Conservation (phyloP, 2,797 vertebrate genomes). For the Microchirus variegatus region DNA sequence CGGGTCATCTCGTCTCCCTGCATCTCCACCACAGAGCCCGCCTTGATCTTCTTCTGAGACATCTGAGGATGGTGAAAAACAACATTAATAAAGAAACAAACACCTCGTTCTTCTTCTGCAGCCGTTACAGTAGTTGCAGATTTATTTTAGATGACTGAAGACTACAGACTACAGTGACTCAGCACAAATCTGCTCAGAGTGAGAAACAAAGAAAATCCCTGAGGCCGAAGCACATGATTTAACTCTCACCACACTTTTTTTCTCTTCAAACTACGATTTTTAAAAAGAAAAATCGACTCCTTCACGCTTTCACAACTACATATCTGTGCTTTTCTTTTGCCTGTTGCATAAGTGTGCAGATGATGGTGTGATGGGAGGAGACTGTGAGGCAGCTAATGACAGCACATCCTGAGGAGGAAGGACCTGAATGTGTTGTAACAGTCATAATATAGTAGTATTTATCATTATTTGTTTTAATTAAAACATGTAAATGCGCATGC, state of each 20-base stretch:
- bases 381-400: background rate
- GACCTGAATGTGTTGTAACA: too few species aligned
- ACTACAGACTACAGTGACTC: too few species aligned
- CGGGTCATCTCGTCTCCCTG: slow-evolving; percentile 99
- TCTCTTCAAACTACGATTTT: too few species aligned
- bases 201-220: background rate
- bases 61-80: slow-evolving; percentile 74
- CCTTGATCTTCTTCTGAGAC: slow-evolving; percentile 92
- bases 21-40: slow-evolving; percentile 97
- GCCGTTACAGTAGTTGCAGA: too few species aligned
- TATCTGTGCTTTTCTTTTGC: background rate
- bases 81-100: background rate
- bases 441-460: too few species aligned
- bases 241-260: background rate
- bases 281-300: accelerated
- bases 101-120: too few species aligned
- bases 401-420: background rate
- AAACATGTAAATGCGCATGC: too few species aligned
- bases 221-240: background rate
- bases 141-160: too few species aligned
- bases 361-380: slow-evolving; percentile 32
- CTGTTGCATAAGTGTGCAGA: slow-evolving; percentile 34
- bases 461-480: too few species aligned
- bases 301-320: background rate
- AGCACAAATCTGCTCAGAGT: slow-evolving; percentile 13